These are phyloP conservation scores for Lordiphosa fenestrarum DNA, from an alignment of 2,888 invertebrate genomes.

Conservation along the genomic window DNA sequence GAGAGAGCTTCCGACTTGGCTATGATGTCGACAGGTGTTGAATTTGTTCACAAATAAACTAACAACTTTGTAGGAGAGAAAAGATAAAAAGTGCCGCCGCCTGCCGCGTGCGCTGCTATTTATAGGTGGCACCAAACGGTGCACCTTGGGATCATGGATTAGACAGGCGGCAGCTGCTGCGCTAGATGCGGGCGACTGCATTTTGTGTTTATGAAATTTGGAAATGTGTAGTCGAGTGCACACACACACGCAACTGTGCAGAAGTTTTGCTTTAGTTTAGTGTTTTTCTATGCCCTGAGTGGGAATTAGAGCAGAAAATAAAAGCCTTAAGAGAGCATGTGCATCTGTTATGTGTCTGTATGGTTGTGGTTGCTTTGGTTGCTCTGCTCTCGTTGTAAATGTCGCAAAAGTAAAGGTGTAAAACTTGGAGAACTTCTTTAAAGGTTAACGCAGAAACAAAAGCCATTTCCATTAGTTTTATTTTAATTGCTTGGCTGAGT, in stretches of 20 bases:
- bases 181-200: constrained; percentile 62
- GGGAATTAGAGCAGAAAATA: constrained; percentile 77
- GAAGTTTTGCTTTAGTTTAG: constrained; percentile 38
- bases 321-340: constrained; percentile 57
- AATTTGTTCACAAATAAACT: constrained; percentile 33
- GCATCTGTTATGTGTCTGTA: constrained; percentile 42
- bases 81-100: constrained; percentile 20
- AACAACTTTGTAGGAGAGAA: constrained; percentile 19
- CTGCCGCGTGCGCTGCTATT: constrained; percentile 20
- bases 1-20: constrained; percentile 26
- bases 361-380: constrained; percentile 11
- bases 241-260: constrained; percentile 70
- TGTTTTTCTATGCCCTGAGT: constrained; percentile 58
- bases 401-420: constrained; percentile 34
- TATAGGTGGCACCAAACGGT: not conserved
- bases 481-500: constrained; percentile 61
- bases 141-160: constrained; percentile 10
- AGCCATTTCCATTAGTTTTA: constrained; percentile 21
- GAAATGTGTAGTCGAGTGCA: constrained; percentile 37
- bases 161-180: constrained; percentile 10
- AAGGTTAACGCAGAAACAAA: constrained; percentile 24
- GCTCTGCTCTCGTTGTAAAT: constrained; percentile 38
- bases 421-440: constrained; percentile 1
- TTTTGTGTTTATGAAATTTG: constrained; percentile 64
- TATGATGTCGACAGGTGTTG: constrained; percentile 60